phyloP scores from a whole-genome alignment of 1,140 invertebrate genomes.

The Lepidurus packardi region DNA sequence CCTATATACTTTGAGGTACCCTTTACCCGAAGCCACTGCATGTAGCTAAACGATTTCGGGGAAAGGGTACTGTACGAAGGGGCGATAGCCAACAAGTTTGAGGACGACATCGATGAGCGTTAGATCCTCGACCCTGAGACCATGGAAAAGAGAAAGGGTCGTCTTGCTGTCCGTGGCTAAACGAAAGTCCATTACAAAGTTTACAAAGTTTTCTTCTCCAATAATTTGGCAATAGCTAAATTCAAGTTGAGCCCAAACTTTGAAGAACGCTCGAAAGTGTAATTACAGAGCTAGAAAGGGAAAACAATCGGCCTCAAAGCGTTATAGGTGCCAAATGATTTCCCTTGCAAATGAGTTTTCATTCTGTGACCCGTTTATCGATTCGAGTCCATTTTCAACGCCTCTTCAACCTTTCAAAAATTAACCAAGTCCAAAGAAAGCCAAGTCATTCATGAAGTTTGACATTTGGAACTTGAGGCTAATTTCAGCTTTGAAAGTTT shows the following conservation, averaged over 20 bases:
- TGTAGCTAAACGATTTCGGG: not conserved
- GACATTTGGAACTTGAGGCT: not conserved
- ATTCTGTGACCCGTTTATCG: not conserved
- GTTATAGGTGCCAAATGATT: not conserved
- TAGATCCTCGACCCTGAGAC: not conserved
- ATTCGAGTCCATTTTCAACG: not conserved
- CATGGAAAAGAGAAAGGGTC: not conserved
- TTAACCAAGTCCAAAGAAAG: not conserved
- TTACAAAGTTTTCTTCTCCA: not conserved
- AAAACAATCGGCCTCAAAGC: not conserved
- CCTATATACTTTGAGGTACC: no score
- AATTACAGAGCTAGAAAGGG: not conserved
- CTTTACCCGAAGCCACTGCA: no score
- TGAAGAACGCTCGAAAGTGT: not conserved
- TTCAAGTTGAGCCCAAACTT: not conserved
- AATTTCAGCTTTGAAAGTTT: not conserved
- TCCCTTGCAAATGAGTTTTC: slow-evolving; percentile 5
- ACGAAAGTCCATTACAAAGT: not conserved
- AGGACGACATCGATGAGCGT: not conserved
- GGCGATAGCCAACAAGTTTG: not conserved
- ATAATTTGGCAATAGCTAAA: not conserved
- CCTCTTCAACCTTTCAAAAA: not conserved
- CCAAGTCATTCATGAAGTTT: not conserved
- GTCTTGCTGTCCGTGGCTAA: not conserved
- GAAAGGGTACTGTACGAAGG: not conserved